Conservation (phyloP, 2,888 invertebrate genomes). For the Lymantria monacha region DNA sequence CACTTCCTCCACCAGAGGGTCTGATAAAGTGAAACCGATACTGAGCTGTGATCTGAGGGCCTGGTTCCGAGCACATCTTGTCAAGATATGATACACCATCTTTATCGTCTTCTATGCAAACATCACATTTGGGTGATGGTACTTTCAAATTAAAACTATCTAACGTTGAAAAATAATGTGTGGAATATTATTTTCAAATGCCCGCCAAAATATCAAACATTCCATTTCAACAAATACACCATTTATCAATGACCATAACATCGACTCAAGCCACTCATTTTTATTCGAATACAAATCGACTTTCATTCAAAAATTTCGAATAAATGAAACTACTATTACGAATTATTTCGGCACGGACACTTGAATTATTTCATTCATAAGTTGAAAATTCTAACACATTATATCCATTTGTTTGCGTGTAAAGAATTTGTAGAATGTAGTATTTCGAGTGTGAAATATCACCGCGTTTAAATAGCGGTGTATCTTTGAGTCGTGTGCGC, state of each 20-base stretch:
- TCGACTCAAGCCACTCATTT: neutral
- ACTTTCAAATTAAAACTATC: no score
- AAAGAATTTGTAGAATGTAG: constrained; percentile 21
- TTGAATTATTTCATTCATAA: constrained; percentile 24
- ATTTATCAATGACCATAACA: neutral
- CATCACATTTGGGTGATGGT: no score
- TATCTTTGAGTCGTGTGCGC: constrained; percentile 56
- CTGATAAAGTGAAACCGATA: no score
- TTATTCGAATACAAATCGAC: constrained; percentile 19
- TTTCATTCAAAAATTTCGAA: constrained; percentile 27
- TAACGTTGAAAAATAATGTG: no score
- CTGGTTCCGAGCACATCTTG: no score
- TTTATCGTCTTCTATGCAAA: no score
- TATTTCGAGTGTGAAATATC: constrained; percentile 53
- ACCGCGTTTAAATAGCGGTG: constrained; percentile 62
- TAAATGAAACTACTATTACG: constrained; percentile 31
- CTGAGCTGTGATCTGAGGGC: no score
- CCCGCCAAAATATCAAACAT: no score
- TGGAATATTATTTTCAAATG: no score
- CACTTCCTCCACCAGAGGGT: no score
- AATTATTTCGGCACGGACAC: constrained; percentile 26
- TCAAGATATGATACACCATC: no score
- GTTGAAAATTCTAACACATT: constrained; percentile 11
- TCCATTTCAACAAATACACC: no score
- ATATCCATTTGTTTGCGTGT: constrained; percentile 2